Evolutionary conservation across 2,113 vertebrate genomes (phyloP).

Genomic region (Grus americana): DNA sequence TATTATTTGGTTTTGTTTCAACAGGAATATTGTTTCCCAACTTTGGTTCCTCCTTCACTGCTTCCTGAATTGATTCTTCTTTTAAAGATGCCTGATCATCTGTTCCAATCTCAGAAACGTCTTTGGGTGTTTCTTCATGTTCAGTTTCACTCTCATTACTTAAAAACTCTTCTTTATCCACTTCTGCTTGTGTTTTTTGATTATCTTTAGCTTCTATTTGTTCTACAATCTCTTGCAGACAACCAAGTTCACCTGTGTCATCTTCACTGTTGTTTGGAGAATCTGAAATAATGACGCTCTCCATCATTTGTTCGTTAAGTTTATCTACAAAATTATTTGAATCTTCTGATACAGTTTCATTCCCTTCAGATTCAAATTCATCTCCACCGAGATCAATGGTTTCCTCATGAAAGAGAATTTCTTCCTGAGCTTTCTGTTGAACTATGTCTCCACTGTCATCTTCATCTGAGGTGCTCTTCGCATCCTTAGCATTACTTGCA

Average conservation of each 20-base stretch:
- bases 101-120: slow-evolving; percentile 51
- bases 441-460: neutral
- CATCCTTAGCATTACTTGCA: neutral
- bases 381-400: slow-evolving; percentile 90
- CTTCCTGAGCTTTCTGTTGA: slow-evolving; percentile 38
- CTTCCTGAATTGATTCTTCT: slow-evolving; percentile 42
- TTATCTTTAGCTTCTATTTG: slow-evolving; percentile 62
- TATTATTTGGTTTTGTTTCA: neutral
- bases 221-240: slow-evolving; percentile 77
- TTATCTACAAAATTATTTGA: slow-evolving; percentile 82
- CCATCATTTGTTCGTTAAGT: slow-evolving; percentile 97
- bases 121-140: slow-evolving; percentile 47
- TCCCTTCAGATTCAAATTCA: slow-evolving; percentile 82
- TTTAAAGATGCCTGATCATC: slow-evolving; percentile 45
- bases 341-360: slow-evolving; percentile 82
- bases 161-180: slow-evolving; percentile 17
- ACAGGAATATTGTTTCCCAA: neutral
- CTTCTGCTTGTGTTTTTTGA: neutral
- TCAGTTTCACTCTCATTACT: slow-evolving; percentile 68
- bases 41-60: neutral
- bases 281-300: slow-evolving; percentile 97
- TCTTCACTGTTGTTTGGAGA: slow-evolving; percentile 95
- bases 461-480: neutral
- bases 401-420: slow-evolving; percentile 82
- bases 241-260: slow-evolving; percentile 85